Evolutionary conservation across 2,113 vertebrate genomes (phyloP).

Genomic region (Diadophis punctatus): DNA sequence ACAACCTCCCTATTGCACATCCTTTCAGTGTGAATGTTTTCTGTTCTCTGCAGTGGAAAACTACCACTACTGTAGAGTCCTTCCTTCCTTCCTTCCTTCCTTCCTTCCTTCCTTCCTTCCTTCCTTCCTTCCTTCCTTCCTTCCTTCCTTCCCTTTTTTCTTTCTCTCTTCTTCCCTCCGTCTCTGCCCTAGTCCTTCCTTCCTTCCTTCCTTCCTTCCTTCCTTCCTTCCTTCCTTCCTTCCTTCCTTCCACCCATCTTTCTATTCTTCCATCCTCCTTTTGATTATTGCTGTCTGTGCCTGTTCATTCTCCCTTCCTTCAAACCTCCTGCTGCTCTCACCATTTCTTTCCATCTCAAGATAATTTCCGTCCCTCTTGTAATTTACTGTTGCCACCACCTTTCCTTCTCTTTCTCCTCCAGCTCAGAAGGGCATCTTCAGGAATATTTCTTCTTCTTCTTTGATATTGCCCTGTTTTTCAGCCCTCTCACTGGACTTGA

Average conservation of each 20-base stretch:
- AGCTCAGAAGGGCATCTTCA: neutral
- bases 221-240: too few species aligned
- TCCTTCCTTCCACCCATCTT: too few species aligned
- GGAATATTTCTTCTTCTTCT: neutral
- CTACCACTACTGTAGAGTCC: neutral
- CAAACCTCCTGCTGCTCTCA: neutral
- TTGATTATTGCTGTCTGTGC: neutral
- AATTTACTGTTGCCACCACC: neutral
- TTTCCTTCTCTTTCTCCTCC: neutral
- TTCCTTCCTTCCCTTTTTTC: too few species aligned
- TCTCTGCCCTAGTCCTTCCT: too few species aligned
- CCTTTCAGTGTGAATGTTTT: constrained; percentile 29
- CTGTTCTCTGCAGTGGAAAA: constrained; percentile 20
- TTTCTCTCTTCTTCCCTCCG: too few species aligned
- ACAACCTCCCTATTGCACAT: constrained; percentile 33
- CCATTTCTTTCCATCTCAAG: neutral
- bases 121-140: too few species aligned
- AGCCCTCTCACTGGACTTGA: neutral
- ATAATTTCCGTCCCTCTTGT: neutral
- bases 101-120: neutral
- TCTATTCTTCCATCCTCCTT: neutral
- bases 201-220: too few species aligned
- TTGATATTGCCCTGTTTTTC: neutral
- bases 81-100: too few species aligned
- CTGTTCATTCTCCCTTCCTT: neutral